phyloP scores from a whole-genome alignment of 2,113 vertebrate genomes.

The Illadopsis cleaveri region DNA sequence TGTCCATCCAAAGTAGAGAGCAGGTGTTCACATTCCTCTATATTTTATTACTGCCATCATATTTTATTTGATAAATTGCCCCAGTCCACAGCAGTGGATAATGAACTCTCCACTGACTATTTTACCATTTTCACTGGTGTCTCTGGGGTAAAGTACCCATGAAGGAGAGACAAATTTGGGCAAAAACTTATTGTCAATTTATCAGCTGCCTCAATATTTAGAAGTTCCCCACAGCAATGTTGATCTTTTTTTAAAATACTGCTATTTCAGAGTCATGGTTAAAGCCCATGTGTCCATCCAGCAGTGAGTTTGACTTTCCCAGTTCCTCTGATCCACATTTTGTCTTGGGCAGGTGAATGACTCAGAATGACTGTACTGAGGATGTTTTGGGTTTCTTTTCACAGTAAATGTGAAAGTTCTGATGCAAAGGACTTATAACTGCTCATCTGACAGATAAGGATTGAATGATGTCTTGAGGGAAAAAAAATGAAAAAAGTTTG shows the following conservation, averaged over 20 bases:
- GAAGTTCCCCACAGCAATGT: not conserved
- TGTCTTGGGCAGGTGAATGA: not conserved
- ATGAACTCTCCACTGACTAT: not conserved
- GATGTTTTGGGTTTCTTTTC: not conserved
- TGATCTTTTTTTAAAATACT: no score
- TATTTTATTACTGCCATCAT: not conserved
- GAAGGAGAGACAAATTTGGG: not conserved
- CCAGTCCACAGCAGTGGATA: not conserved
- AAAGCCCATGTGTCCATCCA: not conserved
- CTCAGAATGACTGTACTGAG: not conserved
- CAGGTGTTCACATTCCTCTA: fast-evolving
- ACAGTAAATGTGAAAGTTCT: not conserved
- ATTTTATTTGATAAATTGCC: not conserved
- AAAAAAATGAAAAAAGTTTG: not conserved
- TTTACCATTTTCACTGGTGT: not conserved
- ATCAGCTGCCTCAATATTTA: not conserved
- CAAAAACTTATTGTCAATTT: not conserved
- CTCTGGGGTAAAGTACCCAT: not conserved
- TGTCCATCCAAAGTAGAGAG: not conserved
- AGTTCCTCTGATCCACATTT: not conserved
- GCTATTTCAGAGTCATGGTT: not conserved
- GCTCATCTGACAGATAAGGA: not conserved
- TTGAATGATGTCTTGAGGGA: not conserved
- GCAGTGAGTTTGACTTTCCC: not conserved
- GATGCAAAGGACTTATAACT: not conserved